Evolutionary conservation across 2,888 invertebrate genomes (phyloP).

Genomic region (Mesorhabditis spiculigera): DNA sequence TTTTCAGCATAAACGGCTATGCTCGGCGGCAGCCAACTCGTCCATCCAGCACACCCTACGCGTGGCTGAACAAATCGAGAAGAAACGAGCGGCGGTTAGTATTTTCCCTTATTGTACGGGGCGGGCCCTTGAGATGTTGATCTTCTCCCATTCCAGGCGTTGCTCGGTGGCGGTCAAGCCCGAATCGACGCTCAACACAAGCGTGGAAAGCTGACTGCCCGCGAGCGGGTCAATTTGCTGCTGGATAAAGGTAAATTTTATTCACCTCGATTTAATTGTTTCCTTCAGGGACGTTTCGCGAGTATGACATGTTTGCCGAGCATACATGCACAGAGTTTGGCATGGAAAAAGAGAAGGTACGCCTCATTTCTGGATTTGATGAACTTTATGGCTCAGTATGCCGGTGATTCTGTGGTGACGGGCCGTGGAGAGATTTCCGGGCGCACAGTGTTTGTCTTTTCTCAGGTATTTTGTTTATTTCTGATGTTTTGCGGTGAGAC

Average conservation of each 20-base stretch:
- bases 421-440: constrained; percentile 70
- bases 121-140: no score
- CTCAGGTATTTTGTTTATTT: constrained; percentile 61
- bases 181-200: constrained; percentile 68
- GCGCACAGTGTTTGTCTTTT: constrained; percentile 68
- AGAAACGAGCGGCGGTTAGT: constrained; percentile 58
- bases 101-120: neutral
- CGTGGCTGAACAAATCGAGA: constrained; percentile 64
- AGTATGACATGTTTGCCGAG: constrained; percentile 70
- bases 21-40: constrained; percentile 13
- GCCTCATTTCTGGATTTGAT: neutral
- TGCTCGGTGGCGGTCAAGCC: constrained; percentile 66
- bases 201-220: constrained; percentile 71
- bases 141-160: constrained; percentile 56
- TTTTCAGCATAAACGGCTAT: no score
- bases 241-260: constrained; percentile 64
- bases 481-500: neutral
- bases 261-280: neutral
- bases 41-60: constrained; percentile 49
- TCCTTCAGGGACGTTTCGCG: constrained; percentile 64
- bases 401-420: constrained; percentile 72
- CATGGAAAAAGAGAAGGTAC: constrained; percentile 69
- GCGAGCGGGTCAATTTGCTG: constrained; percentile 68
- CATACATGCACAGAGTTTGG: constrained; percentile 71
- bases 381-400: constrained; percentile 61